Percentiles rank a stretch among this genome's conserved stretches.
These are phyloP conservation scores for Myotis lucifugus DNA, from an alignment of 2,113 vertebrate genomes.

Conservation along the genomic window DNA sequence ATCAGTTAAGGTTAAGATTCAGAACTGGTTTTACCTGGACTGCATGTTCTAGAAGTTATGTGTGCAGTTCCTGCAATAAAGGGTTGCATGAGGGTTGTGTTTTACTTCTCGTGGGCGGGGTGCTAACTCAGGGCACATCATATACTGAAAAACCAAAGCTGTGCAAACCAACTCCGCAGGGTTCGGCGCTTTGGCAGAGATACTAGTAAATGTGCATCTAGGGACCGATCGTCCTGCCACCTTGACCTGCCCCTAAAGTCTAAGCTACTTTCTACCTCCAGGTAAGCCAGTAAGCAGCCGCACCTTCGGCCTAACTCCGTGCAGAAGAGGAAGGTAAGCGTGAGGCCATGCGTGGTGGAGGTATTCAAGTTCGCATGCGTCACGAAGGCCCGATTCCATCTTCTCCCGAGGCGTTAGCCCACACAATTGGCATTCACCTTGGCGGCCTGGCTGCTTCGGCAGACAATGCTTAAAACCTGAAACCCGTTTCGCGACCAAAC, in stretches of 20 bases:
- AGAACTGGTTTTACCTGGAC: conserved; percentile 71
- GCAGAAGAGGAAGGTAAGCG: not conserved
- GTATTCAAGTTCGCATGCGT: conserved; percentile 15
- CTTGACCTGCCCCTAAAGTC: not conserved
- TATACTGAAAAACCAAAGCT: conserved; percentile 39
- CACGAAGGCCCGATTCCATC: not conserved
- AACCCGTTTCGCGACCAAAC: conserved; percentile 31
- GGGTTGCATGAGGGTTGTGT: not conserved
- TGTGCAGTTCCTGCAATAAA: conserved; percentile 1
- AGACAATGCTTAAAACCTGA: conserved; percentile 57
- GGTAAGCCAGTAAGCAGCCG: not conserved
- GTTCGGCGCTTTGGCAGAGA: not conserved
- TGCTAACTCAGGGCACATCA: not conserved
- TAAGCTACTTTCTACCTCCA: conserved; percentile 1
- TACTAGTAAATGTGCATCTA: not conserved
- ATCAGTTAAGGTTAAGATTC: not conserved
- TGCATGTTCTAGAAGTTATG: conserved; percentile 51
- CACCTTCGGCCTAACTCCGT: conserved; percentile 13
- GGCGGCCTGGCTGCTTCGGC: conserved; percentile 30
- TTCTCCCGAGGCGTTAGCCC: conserved; percentile 11
- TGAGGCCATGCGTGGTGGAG: not conserved
- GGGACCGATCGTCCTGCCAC: not conserved
- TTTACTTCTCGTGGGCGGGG: conserved; percentile 23
- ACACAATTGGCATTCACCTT: not conserved
- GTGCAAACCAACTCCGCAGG: not conserved